These are phyloP conservation scores for Oxytorus armatus DNA, from an alignment of 2,888 invertebrate species.

Conservation along the genomic window DNA sequence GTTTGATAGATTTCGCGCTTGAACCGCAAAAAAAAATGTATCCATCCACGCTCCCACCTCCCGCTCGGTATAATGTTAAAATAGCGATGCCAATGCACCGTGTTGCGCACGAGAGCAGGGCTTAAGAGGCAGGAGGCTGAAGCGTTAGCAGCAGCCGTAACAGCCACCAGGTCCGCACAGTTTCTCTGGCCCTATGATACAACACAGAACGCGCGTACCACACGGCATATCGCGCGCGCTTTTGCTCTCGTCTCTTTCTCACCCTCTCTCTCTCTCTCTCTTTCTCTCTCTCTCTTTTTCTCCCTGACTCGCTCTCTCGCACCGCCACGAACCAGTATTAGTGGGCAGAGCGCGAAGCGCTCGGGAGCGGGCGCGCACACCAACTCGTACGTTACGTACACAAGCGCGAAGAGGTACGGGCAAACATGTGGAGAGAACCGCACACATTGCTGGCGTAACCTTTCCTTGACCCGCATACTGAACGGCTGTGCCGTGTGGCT, in stretches of 20 bases:
- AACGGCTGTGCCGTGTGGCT: constrained; percentile 87
- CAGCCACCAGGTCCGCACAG: constrained; percentile 56
- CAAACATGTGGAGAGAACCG: constrained; percentile 67
- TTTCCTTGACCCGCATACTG: constrained; percentile 89
- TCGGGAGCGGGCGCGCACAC: constrained; percentile 47
- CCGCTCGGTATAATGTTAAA: constrained; percentile 79
- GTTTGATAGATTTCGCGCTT: too few relatives aligned
- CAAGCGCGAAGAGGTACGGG: constrained; percentile 36
- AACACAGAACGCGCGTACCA: constrained; percentile 30
- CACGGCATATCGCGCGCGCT: constrained; percentile 43
- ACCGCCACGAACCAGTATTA: constrained; percentile 68
- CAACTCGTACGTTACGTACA: not conserved
- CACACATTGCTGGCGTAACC: constrained; percentile 83
- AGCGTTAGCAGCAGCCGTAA: constrained; percentile 60
- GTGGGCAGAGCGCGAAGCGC: constrained; percentile 74
- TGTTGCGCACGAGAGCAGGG: constrained; percentile 68
- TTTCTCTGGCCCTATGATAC: constrained; percentile 40
- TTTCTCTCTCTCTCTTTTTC: constrained; percentile 50
- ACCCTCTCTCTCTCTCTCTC: constrained; percentile 17
- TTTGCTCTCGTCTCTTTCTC: constrained; percentile 3
- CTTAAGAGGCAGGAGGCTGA: constrained; percentile 32
- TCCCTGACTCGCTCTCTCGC: constrained; percentile 33
- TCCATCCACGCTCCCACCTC: too few relatives aligned
- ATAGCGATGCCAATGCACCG: constrained; percentile 76
- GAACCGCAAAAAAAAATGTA: too few relatives aligned